A percentile compares a stretch with the other conserved stretches of the same genome.
Conservation (phyloP, 1,140 invertebrate genomes). For the Papilio polyxenes region DNA sequence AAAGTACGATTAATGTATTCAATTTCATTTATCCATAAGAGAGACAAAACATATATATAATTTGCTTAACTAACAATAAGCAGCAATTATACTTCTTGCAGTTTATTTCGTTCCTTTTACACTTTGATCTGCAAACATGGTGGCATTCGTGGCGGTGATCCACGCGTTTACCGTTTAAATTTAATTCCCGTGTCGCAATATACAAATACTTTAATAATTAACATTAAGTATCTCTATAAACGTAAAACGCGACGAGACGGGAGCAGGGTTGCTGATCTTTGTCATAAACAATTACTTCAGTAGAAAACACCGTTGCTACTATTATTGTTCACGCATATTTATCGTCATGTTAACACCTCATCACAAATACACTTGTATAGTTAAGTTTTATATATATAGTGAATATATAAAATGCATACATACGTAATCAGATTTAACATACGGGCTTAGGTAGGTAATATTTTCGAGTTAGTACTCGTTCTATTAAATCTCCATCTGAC, state of each 20-base stretch:
- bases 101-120: not conserved
- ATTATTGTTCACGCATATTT: slow-evolving; percentile 40
- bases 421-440: not conserved
- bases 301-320: slow-evolving; percentile 59
- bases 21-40: not conserved
- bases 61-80: not conserved
- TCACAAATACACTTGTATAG: not conserved
- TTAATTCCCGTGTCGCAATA: not conserved
- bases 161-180: no score
- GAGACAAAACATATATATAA: no score
- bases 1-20: not conserved
- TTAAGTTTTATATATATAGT: not conserved
- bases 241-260: slow-evolving; percentile 41
- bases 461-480: not conserved
- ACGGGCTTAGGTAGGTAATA: slow-evolving; percentile 4
- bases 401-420: not conserved
- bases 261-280: slow-evolving; percentile 57
- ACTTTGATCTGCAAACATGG: not conserved
- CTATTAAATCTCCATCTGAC: slow-evolving; percentile 24
- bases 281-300: slow-evolving; percentile 56
- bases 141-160: not conserved
- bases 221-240: slow-evolving; percentile 53
- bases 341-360: slow-evolving; percentile 38
- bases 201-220: slow-evolving; percentile 47
- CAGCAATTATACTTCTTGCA: not conserved